Evolutionary conservation across 2,113 vertebrate species (phyloP), one percentile per base, ranked within the genome.

Genomic region (Theristicus caerulescens): DNA sequence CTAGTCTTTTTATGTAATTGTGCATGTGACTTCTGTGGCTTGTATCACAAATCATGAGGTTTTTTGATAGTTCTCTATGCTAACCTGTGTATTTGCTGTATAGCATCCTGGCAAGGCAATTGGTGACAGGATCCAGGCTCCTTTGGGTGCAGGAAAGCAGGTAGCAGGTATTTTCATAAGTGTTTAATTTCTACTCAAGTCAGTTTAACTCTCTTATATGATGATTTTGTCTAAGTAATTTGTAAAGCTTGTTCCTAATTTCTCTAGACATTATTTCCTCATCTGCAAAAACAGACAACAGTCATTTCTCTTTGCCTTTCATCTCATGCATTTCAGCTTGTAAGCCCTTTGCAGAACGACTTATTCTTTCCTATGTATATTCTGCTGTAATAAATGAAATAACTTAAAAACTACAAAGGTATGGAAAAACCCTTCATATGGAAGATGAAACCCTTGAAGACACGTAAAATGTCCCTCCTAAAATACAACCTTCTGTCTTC

Each of bases 71-170:
- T 20, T 62, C 10, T 46, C 6, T 36, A 7, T 52, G 19, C 5
- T 80, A 64, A 69, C 21, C 24, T 8, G 2, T 32, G 10, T 57
- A 40, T 65, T 88, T 81, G n/a, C 11, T 40, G 21, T 26, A 14
- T 54, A 40, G 19, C 72, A 11, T 38, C n/a, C 26, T 88, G 7
- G 7, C 3, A 52, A 59, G 27, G 6, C 16, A 78, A 38, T 10
- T 40, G 29, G 2, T 31, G 7, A 21, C 15, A 46, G 16, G 20
- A 46, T 34, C 21, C 7, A 11, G 3, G 15, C 22, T 52, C 3
- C 34, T 69, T 40, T 1, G 0, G 1, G 18, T 21, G 16, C n/a
- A 64, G 19, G 1, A 72, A 54, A 78, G 2, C 6, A 40, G 7
- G 14, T 9, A 47, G 25, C 7, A 79, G 13, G 4, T 65, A 59